These are phyloP conservation scores for Knipowitschia caucasica DNA, from an alignment of 2,797 vertebrate species.

Conservation along the genomic window DNA sequence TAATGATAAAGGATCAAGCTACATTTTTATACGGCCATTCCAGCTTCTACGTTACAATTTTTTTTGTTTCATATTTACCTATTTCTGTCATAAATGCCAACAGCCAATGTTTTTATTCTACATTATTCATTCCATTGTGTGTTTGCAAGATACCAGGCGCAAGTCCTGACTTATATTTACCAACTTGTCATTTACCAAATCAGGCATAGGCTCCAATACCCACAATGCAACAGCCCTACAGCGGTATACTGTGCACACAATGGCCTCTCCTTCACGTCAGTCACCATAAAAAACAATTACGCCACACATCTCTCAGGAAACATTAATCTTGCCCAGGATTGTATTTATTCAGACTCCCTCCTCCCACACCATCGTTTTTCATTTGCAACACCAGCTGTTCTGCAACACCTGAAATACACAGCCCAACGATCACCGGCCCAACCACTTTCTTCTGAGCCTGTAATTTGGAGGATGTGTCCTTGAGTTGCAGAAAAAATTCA, in stretches of 20 bases:
- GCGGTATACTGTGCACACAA: constrained; percentile 23
- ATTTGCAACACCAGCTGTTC: constrained; percentile 70
- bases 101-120: constrained; percentile 32
- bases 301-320: constrained; percentile 49
- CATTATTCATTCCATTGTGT: constrained; percentile 26
- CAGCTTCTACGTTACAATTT: too few relatives aligned
- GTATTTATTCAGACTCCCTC: constrained; percentile 21
- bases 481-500: constrained; percentile 60
- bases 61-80: constrained; percentile 14
- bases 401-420: constrained; percentile 68
- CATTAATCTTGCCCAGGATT: constrained; percentile 38
- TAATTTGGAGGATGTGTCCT: constrained; percentile 73
- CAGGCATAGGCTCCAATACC: constrained; percentile 36
- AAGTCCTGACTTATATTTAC: constrained; percentile 47
- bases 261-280: constrained; percentile 35
- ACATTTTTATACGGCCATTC: too few relatives aligned
- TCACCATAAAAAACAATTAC: constrained; percentile 52
- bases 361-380: constrained; percentile 27
- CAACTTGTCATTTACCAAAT: constrained; percentile 34
- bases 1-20: too few relatives aligned
- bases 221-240: constrained; percentile 26
- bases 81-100: constrained; percentile 23
- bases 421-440: constrained; percentile 13
- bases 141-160: constrained; percentile 39
- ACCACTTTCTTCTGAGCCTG: constrained; percentile 43